Base-by-base conservation (phyloP, 2,113 vertebrate genomes). In the Dermatemys mawii region DNA sequence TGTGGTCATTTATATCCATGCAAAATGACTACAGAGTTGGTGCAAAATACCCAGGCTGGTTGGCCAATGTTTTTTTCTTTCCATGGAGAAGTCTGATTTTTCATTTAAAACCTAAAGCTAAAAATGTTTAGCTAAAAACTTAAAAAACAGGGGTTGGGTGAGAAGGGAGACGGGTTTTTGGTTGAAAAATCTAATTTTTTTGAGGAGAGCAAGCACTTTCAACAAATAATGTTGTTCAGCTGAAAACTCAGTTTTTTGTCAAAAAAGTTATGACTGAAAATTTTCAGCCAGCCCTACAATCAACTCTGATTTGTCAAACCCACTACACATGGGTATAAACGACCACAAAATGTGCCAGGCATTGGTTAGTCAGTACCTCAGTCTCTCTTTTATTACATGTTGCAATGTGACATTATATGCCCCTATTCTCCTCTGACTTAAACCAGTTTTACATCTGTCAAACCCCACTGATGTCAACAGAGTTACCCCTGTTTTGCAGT, bases 21-120 rank as follows among this genome's bases (percentile, higher is more conserved):
- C 41, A 84, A 86, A 89, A 73, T 84, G 90, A 93, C 44, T 63
- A 83, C 90, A 89, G 93, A 93, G 83, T 92, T 90, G 95, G 93
- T 91, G 88, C 88, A 79, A 90, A 93, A 92, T 60, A 35, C 55
- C 3, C 83, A 29, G 17, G 24, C 11, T 84, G 22, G 8, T 63
- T 22, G 78, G 92, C 86, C 91, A 91, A 89, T 55, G 54, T 1
- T 78, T 41, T 76, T 83, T 81, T 44, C 94, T 96, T 97, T 96
- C 93, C 95, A 67, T 73, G 12, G 22, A 83, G 84, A 90, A 70
- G 32, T 41, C 89, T 95, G 92, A 94, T 91, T 95, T 75, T 75
- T 91, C 24, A 0, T 2, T 78, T 73, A 93, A 44, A 94, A 86
- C 60, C 54, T 93, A 19, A 86, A 54, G 73, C 78, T 75, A n/a